phyloP scores from a whole-genome alignment of 2,888 invertebrate genomes.

The Leucophora obtusa region DNA sequence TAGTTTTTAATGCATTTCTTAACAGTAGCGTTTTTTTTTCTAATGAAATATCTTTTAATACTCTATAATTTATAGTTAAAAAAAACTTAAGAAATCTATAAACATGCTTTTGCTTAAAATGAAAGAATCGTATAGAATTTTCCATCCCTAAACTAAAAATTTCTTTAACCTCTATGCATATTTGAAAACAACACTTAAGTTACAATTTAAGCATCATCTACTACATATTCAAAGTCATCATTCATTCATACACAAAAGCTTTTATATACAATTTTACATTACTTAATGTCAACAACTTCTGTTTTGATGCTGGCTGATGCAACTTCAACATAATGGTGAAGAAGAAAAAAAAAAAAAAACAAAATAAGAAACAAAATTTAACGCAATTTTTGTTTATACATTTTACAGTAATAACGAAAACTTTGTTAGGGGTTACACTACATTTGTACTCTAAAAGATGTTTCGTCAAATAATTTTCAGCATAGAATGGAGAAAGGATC shows the following conservation, averaged over 20 bases:
- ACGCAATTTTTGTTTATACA: constrained; percentile 43
- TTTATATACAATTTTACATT: constrained; percentile 52
- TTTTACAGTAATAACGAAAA: constrained; percentile 31
- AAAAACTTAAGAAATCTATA: too few species aligned
- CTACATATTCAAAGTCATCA: constrained; percentile 56
- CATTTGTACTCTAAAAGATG: constrained; percentile 21
- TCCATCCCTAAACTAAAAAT: too few species aligned
- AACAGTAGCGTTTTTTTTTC: too few species aligned
- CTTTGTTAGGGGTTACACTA: constrained; percentile 31
- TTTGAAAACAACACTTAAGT: constrained; percentile 51
- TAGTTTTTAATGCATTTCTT: not conserved
- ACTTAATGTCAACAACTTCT: constrained; percentile 61
- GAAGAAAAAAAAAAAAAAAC: constrained; percentile 16
- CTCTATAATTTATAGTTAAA: too few species aligned
- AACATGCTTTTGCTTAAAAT: too few species aligned
- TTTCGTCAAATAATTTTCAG: not conserved
- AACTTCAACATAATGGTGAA: constrained; percentile 31
- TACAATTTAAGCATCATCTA: constrained; percentile 60
- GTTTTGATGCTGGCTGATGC: constrained; percentile 33
- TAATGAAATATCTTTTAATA: too few species aligned
- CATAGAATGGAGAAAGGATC: not conserved
- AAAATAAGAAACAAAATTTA: constrained; percentile 42
- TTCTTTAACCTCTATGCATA: too few species aligned
- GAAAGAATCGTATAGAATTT: too few species aligned
- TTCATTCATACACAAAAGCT: constrained; percentile 58